Evolutionary conservation across 35 echinoderm and acorn worm species (phyloP), one percentile per base, ranked within the genome.

Genomic region (Apostichopus parvimensis): DNA sequence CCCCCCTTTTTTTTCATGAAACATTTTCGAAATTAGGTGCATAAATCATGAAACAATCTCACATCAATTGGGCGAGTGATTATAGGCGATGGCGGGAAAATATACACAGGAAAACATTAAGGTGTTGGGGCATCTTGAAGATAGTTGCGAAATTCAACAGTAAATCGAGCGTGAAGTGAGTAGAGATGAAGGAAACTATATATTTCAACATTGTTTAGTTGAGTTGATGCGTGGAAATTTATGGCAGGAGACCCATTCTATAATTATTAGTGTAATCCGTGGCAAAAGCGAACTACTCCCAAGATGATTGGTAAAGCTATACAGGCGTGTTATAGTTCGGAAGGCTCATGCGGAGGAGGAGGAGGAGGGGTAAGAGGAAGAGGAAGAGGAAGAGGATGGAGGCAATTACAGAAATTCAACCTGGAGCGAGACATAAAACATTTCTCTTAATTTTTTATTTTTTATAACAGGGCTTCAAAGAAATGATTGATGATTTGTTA

Each of bases 141-240:
- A 84, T 84, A 75, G 81, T 55, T 15, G 17, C 15, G 54, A 55
- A 84, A 62, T 84, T 84, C 81, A 56, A 59, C 56, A 58, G 81
- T 84, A 84, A 84, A 84, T 84, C 81, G 81, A 84, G 81, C 58
- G 81, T 84, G 81, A 84, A 84, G 81, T 84, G 81, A 56, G 23
- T 52, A 54, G 81, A 54, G 52, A 84, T 54, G 56, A 84, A 12
- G 58, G 81, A 58, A 84, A 84, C 81, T 84, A 54, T 84, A 84
- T 84, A 84, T 84, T 84, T 84, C 81, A n/a, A 84, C 81, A 84
- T 84, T 84, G 81, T 59, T 84, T 84, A 60, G 81, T 84, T 84
- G 56, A 84, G 54, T 84, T 58, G 80, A 83, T 18, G 80, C 80
- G 55, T 83, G 80, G 80, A 83, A 83, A 83, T 83, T 83, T 83